phyloP scores from a whole-genome alignment of 2,888 invertebrate species.

The Harpalus rubripes region DNA sequence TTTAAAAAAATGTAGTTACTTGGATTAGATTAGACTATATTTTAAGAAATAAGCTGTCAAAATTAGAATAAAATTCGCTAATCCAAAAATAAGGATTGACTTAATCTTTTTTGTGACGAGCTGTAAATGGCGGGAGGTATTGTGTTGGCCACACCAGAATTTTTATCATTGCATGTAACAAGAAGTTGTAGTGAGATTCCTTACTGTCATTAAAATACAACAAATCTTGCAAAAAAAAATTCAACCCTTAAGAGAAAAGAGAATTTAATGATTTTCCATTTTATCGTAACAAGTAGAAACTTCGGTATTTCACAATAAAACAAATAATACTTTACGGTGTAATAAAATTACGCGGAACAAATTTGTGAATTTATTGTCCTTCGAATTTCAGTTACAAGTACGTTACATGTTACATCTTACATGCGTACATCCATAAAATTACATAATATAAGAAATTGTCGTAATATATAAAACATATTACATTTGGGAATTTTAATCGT shows the following conservation, averaged over 20 bases:
- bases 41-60: too few species aligned
- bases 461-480: too few species aligned
- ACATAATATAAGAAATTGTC: not conserved
- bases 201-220: not conserved
- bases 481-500: too few species aligned
- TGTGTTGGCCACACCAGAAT: too few species aligned
- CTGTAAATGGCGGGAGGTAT: too few species aligned
- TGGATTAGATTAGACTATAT: too few species aligned
- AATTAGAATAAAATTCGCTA: too few species aligned
- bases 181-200: not conserved
- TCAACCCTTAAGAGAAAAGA: not conserved
- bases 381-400: not conserved
- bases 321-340: not conserved
- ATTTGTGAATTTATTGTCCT: not conserved
- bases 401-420: not conserved
- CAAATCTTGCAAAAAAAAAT: not conserved
- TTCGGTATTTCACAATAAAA: not conserved
- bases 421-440: not conserved
- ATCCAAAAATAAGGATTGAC: too few species aligned
- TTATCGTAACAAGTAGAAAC: not conserved
- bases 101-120: too few species aligned
- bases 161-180: too few species aligned
- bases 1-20: too few species aligned
- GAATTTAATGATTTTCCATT: not conserved
- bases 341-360: slow-evolving; percentile 2